Evolutionary conservation across 2,113 vertebrate genomes (phyloP).

Genomic region (Odocoileus hemionus): DNA sequence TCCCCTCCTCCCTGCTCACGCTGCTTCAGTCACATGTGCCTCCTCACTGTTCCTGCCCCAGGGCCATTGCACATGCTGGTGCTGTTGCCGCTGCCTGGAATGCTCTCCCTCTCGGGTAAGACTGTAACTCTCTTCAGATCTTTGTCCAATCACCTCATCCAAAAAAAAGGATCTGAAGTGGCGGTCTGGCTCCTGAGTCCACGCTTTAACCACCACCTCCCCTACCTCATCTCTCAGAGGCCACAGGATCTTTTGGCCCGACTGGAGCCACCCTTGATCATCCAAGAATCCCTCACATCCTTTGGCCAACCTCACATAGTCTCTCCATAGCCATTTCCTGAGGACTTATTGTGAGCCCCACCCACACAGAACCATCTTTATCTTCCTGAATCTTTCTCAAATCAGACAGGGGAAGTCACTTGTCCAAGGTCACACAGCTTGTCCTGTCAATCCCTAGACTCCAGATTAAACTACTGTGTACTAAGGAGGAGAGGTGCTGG

Average conservation of each 20-base stretch:
- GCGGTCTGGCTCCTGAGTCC: neutral
- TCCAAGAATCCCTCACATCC: neutral
- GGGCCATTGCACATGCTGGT: neutral
- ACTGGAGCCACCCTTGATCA: neutral
- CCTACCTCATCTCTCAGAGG: neutral
- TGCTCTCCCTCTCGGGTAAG: neutral
- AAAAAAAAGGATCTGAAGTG: neutral
- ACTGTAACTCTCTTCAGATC: neutral
- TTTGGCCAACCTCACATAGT: neutral
- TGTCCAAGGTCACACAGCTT: neutral
- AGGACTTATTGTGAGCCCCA: neutral
- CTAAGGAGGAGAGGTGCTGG: neutral
- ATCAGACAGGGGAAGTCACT: neutral
- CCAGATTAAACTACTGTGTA: neutral
- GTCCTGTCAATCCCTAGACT: neutral
- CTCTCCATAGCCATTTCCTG: neutral
- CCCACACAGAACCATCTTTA: neutral
- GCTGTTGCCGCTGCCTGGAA: neutral
- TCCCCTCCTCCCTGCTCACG: neutral
- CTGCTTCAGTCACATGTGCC: neutral
- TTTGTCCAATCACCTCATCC: neutral
- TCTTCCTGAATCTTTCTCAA: neutral
- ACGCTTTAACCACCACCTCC: neutral
- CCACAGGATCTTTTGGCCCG: too few species aligned
- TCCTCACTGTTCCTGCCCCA: neutral